Evolutionary conservation across 2,113 vertebrate genomes (phyloP).

Genomic region (Mustela nigripes): DNA sequence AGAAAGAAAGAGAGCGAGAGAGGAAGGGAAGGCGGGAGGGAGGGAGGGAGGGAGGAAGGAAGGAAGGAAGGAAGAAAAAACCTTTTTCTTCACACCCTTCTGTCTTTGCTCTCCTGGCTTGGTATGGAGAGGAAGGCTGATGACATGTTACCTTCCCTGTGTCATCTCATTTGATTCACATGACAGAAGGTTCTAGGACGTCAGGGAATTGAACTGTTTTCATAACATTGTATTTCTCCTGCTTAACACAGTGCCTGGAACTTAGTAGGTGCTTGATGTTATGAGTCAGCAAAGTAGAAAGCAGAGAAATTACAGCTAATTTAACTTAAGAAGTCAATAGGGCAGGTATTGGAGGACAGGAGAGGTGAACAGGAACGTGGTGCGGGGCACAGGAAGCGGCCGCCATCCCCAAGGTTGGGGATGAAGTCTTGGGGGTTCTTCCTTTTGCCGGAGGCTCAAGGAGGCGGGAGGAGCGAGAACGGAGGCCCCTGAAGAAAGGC

Average conservation of each 20-base stretch:
- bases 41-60: too few species aligned
- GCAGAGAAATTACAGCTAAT: background rate
- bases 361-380: background rate
- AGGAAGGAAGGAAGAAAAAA: background rate
- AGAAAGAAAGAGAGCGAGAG: too few species aligned
- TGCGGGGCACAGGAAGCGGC: background rate
- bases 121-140: background rate
- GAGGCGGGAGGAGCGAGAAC: background rate
- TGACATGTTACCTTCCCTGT: background rate
- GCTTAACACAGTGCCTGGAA: background rate
- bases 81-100: background rate
- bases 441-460: background rate
- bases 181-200: background rate
- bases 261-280: background rate
- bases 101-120: background rate
- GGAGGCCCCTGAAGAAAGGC: background rate
- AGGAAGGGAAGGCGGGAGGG: too few species aligned
- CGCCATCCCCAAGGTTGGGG: background rate
- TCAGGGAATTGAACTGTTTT: conserved; percentile 22
- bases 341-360: background rate
- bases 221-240: background rate
- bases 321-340: conserved; percentile 6
- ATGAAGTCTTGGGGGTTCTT: background rate
- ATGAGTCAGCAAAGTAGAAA: conserved; percentile 35
- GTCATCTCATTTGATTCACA: background rate